Evolutionary conservation across 2,797 vertebrate genomes (phyloP).

Genomic region (Oreochromis grahami): DNA sequence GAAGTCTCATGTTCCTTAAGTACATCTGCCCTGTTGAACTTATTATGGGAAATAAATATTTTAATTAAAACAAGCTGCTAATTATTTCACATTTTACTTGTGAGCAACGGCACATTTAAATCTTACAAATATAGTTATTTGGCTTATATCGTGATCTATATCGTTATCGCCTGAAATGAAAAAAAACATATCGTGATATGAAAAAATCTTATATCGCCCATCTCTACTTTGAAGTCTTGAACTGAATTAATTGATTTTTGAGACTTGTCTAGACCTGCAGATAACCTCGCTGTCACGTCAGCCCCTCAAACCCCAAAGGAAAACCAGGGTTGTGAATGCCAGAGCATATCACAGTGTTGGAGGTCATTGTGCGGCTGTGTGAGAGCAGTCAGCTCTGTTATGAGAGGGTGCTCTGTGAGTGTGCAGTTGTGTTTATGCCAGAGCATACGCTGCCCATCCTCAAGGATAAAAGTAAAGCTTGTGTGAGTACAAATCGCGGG

Average conservation of each 20-base stretch:
- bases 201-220: no score
- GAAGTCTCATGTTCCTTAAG: no score
- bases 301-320: background rate
- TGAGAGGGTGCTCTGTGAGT: conserved; percentile 20
- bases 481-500: conserved; percentile 42
- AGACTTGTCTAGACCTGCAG: background rate
- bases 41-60: no score
- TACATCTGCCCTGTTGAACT: no score
- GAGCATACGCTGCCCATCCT: conserved; percentile 45
- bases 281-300: background rate
- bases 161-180: no score
- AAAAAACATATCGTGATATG: no score
- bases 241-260: background rate
- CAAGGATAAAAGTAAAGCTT: conserved; percentile 33
- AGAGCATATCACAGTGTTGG: conserved; percentile 6
- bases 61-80: no score
- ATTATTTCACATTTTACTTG: no score
- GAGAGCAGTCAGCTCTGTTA: conserved; percentile 46
- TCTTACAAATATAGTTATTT: no score
- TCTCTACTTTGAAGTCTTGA: background rate
- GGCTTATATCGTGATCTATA: no score
- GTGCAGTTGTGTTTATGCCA: background rate
- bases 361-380: conserved; percentile 31
- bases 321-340: conserved; percentile 7
- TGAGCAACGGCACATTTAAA: no score